Evolutionary conservation across 1,140 invertebrate species (phyloP).

Genomic region (Campodea augens): DNA sequence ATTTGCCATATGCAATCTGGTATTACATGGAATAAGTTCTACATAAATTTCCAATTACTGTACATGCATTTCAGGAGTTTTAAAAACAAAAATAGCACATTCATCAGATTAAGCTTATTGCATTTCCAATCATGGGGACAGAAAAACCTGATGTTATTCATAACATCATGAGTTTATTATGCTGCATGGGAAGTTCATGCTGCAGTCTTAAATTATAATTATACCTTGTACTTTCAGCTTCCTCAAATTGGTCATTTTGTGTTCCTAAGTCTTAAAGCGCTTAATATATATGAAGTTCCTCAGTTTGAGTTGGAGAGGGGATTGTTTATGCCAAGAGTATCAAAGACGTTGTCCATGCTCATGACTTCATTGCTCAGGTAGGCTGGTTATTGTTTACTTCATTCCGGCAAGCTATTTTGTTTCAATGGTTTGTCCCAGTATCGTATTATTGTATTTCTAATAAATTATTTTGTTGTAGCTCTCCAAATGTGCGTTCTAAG

Average conservation of each 20-base stretch:
- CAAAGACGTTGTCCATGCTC: slow-evolving; percentile 30
- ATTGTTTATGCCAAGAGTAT: slow-evolving; percentile 34
- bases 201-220: too few relatives aligned
- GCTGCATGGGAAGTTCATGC: too few relatives aligned
- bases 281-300: slow-evolving; percentile 27
- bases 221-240: too few relatives aligned
- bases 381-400: not conserved
- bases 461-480: slow-evolving; percentile 2
- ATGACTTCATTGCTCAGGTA: slow-evolving; percentile 36
- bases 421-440: not conserved
- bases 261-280: slow-evolving; percentile 29
- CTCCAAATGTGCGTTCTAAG: slow-evolving; percentile 17
- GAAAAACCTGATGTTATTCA: too few relatives aligned
- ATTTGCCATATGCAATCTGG: too few relatives aligned
- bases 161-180: too few relatives aligned
- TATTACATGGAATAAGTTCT: too few relatives aligned
- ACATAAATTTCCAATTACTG: too few relatives aligned
- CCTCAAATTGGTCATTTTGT: slow-evolving; percentile 37
- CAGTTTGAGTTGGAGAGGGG: slow-evolving; percentile 40
- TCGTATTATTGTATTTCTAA: slow-evolving; percentile 4
- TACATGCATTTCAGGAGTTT: too few relatives aligned
- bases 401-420: not conserved
- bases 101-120: too few relatives aligned
- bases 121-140: too few relatives aligned
- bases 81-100: too few relatives aligned